A percentile compares a stretch with the other conserved stretches of the same genome.
phyloP scores from a whole-genome alignment of 2,113 vertebrate species.

The Bostrychus sinensis region DNA sequence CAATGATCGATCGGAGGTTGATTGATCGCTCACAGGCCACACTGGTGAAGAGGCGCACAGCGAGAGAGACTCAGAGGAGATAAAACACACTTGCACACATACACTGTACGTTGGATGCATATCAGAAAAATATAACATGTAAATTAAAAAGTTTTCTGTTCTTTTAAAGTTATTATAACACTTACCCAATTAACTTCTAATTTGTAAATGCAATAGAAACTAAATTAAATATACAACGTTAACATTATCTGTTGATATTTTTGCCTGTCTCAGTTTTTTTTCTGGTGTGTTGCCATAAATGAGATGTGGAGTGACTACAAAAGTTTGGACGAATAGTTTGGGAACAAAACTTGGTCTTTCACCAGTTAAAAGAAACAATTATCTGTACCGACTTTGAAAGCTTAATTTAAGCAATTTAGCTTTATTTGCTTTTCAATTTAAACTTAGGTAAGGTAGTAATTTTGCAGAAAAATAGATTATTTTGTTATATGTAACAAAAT shows the following conservation, averaged over 20 bases:
- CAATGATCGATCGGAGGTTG: constrained; percentile 86
- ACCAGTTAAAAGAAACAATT: constrained; percentile 21
- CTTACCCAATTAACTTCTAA: too few species aligned
- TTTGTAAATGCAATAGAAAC: too few species aligned
- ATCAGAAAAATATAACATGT: constrained; percentile 9
- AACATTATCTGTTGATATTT: too few species aligned
- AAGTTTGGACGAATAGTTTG: constrained; percentile 47
- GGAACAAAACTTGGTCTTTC: constrained; percentile 7
- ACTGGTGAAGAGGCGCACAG: constrained; percentile 69
- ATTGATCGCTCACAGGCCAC: constrained; percentile 86
- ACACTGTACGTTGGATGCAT: constrained; percentile 5
- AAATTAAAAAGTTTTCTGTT: too few species aligned
- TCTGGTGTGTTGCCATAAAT: too few species aligned
- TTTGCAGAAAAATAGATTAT: neutral
- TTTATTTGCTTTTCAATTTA: too few species aligned
- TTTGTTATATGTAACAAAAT: neutral
- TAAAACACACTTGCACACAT: constrained; percentile 20
- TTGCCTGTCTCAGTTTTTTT: too few species aligned
- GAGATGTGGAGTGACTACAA: constrained; percentile 12
- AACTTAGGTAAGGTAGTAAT: too few species aligned
- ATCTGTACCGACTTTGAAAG: constrained; percentile 7
- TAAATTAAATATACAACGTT: too few species aligned
- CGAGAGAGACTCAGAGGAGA: constrained; percentile 31
- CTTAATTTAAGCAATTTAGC: too few species aligned
- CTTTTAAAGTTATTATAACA: too few species aligned